phyloP scores from a whole-genome alignment of 30 jellyfish, hydroid and myxozoan genomes.

The Cassiopea xamachana region DNA sequence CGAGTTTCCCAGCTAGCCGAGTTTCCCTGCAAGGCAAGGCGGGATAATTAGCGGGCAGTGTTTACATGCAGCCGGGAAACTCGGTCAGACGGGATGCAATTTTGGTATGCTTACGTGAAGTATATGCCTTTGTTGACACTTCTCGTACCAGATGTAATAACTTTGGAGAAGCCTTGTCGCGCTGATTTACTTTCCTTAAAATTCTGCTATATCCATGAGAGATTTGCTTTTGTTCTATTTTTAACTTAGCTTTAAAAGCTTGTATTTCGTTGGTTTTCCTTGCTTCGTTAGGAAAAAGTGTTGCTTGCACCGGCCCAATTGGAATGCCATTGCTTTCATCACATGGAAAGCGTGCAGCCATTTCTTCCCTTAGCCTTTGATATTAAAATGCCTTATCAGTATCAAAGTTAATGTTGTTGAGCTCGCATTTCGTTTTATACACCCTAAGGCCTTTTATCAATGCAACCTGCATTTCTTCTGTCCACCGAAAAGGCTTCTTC shows the following conservation, averaged over 20 bases:
- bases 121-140: neutral
- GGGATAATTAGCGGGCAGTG: too few relatives aligned
- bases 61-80: too few relatives aligned
- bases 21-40: too few relatives aligned
- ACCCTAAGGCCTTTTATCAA: neutral
- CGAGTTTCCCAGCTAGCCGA: too few relatives aligned
- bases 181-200: neutral
- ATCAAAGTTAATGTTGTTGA: neutral
- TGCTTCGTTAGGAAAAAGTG: neutral
- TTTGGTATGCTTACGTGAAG: neutral
- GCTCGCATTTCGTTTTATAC: neutral
- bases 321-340: neutral
- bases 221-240: neutral
- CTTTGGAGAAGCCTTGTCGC: neutral
- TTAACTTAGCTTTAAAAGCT: neutral
- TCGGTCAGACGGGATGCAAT: too few relatives aligned
- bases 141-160: neutral
- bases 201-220: neutral
- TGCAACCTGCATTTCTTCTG: constrained; percentile 6
- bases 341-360: neutral
- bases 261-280: neutral
- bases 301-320: neutral
- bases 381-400: neutral
- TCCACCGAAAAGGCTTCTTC: constrained; percentile 3
- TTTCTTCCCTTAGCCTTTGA: neutral